Evolutionary conservation across 2,888 invertebrate genomes (phyloP).

Genomic region (Drosophila meridionalis): DNA sequence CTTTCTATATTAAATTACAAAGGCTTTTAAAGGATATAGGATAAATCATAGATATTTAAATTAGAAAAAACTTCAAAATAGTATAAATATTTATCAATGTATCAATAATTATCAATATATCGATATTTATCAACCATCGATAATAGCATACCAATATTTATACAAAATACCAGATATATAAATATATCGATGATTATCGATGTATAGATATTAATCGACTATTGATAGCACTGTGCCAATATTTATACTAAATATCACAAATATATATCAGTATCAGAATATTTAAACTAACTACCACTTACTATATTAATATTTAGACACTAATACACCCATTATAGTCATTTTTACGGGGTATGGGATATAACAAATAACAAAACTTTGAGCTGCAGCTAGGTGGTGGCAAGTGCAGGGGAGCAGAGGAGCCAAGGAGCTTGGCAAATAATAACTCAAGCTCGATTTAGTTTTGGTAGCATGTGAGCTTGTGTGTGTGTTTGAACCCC

Average conservation of each 20-base stretch:
- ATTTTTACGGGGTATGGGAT: background rate
- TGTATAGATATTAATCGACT: background rate
- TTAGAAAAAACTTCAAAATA: too few species aligned
- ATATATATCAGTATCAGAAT: background rate
- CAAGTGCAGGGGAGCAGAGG: background rate
- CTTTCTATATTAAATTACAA: too few species aligned
- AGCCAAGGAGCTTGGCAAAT: conserved; percentile 3
- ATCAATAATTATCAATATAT: background rate
- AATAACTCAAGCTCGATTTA: conserved; percentile 49
- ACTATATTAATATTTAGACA: background rate
- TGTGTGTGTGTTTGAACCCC: conserved; percentile 7
- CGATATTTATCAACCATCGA: too few species aligned
- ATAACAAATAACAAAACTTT: conserved; percentile 40
- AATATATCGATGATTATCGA: too few species aligned
- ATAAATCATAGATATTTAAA: too few species aligned
- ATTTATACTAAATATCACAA: background rate
- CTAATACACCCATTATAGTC: background rate
- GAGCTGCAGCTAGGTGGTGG: conserved; percentile 4
- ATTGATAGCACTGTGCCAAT: too few species aligned
- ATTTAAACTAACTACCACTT: too few species aligned
- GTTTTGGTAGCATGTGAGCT: conserved; percentile 29
- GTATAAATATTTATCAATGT: too few species aligned
- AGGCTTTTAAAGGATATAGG: too few species aligned
- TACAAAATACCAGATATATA: too few species aligned
- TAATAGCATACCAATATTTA: too few species aligned